Percentiles rank a stretch among this genome's conserved stretches.
Conservation (phyloP, 2,113 vertebrate genomes). For the Hylia prasina region DNA sequence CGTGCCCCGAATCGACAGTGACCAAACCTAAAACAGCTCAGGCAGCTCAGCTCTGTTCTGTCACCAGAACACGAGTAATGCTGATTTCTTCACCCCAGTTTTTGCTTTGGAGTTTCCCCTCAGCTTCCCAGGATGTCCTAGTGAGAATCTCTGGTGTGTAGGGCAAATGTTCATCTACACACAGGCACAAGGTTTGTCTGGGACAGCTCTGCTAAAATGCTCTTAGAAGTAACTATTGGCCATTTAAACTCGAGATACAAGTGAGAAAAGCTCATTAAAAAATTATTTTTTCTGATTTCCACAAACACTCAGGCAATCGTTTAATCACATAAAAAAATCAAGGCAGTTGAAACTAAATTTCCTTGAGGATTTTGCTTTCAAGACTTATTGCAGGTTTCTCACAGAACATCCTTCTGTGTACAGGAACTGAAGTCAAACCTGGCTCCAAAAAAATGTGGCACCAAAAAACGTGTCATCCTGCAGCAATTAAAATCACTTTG, state of each 20-base stretch:
- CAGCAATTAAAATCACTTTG: background rate
- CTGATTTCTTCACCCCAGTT: background rate
- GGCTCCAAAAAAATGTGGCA: background rate
- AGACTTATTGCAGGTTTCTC: background rate
- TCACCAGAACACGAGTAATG: background rate
- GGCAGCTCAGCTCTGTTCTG: background rate
- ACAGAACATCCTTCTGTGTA: too few species aligned
- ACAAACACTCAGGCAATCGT: background rate
- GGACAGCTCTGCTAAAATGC: background rate
- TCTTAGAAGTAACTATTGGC: background rate
- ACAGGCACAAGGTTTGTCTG: background rate
- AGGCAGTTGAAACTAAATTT: background rate
- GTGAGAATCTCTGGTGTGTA: background rate
- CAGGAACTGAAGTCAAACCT: background rate
- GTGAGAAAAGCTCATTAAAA: background rate
- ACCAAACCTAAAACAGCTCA: background rate
- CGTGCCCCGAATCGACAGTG: background rate
- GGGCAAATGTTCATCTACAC: background rate
- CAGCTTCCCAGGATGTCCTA: background rate
- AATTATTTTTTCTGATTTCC: background rate
- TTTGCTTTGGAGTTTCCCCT: background rate
- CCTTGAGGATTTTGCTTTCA: background rate
- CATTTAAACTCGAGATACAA: background rate
- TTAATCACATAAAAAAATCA: background rate
- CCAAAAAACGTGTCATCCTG: background rate